These are phyloP conservation scores for Carettochelys insculpta DNA, from an alignment of 2,113 vertebrate genomes.

Conservation along the genomic window DNA sequence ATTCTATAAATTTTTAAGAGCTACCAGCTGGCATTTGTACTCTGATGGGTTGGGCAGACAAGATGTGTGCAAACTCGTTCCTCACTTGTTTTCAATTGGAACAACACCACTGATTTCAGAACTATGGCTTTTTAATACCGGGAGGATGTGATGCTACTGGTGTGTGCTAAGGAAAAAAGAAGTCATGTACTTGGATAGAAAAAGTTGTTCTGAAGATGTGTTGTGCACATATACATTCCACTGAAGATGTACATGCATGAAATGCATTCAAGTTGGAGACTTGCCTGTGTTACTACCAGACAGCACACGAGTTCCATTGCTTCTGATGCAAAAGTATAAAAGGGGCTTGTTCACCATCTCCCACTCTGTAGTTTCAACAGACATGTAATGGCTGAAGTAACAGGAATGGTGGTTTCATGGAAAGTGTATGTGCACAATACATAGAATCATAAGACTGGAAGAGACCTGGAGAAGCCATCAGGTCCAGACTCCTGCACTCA, in stretches of 20 bases:
- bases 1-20: background rate
- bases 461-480: too few relatives aligned
- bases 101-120: background rate
- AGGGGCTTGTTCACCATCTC: background rate
- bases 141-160: background rate
- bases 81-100: background rate
- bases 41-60: background rate
- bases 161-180: accelerated
- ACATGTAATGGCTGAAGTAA: background rate
- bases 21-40: background rate
- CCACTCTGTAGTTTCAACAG: background rate
- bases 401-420: background rate
- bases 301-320: background rate
- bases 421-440: background rate
- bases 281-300: background rate
- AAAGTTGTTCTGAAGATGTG: background rate
- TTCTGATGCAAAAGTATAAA: background rate
- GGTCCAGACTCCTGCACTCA: too few relatives aligned
- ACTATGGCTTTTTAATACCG: background rate
- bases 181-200: background rate
- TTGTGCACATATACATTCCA: background rate
- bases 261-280: background rate
- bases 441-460: too few relatives aligned
- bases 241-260: background rate
- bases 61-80: background rate